Conservation (phyloP, 23 tunicate species). For the Styela clava region DNA sequence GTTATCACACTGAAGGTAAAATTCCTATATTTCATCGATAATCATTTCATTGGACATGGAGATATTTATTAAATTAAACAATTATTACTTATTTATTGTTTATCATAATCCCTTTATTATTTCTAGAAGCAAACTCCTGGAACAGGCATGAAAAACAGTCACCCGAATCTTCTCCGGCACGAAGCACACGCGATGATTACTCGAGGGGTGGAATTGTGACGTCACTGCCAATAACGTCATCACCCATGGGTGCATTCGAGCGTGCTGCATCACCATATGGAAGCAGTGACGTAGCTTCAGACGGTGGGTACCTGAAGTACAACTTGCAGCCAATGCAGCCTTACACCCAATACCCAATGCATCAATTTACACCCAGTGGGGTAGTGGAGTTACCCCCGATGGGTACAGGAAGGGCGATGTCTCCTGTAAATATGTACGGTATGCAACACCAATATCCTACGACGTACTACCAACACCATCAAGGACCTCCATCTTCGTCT, state of each 20-base stretch:
- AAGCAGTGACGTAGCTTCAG: constrained; percentile 10
- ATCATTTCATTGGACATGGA: background rate
- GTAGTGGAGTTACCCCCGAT: constrained; percentile 12
- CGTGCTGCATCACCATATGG: constrained; percentile 18
- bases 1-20: constrained; percentile 97
- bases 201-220: constrained; percentile 28
- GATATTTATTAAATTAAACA: too few relatives aligned
- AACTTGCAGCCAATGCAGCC: constrained; percentile 7
- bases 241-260: constrained; percentile 2
- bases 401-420: constrained; percentile 2
- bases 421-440: constrained; percentile 21
- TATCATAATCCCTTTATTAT: constrained; percentile 4
- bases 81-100: too few relatives aligned
- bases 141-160: constrained; percentile 40
- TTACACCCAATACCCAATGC: constrained; percentile 3
- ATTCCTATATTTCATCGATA: background rate
- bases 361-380: constrained; percentile 5
- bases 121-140: constrained; percentile 89
- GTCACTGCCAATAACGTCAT: constrained; percentile 23
- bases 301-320: background rate
- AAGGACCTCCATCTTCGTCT: constrained; percentile 8
- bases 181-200: constrained; percentile 19
- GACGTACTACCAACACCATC: background rate
- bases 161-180: constrained; percentile 23
- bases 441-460: background rate